Evolutionary conservation across 2,888 invertebrate species (phyloP), one percentile per base, ranked within the genome.

Genomic region (Atherix ibis): DNA sequence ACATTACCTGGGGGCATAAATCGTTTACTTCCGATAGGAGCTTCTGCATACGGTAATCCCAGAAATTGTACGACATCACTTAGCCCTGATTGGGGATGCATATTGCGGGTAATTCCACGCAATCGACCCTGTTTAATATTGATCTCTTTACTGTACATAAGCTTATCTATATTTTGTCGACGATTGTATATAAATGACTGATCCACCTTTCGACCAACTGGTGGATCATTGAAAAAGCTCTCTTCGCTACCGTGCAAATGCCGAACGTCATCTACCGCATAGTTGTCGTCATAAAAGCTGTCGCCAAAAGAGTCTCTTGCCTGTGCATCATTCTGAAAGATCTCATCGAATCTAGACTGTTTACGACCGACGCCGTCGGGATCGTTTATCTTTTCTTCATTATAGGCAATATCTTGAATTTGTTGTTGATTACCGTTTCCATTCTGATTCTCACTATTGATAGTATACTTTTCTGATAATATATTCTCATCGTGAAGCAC

Each of bases 1-100:
- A n/a, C 44, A 52, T 54, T 52, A 71, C 77, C 78, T 43, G 88
- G 87, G 19, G 87, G 85, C 73, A 87, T 83, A 57, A 88, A 88
- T 37, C 88, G 68, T 32, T 79, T 64, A 37, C 64, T 70, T 5
- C 75, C 79, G 4, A 75, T 67, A 1, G 84, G 84, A 8, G 84
- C 71, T 22, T 80, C 81, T 4, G 85, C 84, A 59, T 83, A 85
- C 4, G 84, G 85, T 46, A 85, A 69, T 3, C 84, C 83, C 34
- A 77, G 62, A 53, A 74, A 83, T 54, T 81, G 76, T 53, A 81
- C 80, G 40, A 82, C 76, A 18, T 64, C 63, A 46, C 70, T 70
- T 37, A 79, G n/a, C 22, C 72, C 68, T 35, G 70, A 68, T 44
- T 71, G 70, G 24, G 69, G 60, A 43, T 56, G 58, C 45, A 70